Evolutionary conservation across 2,888 invertebrate genomes (phyloP), one percentile per base, ranked within the genome.

Genomic region (Lordiphosa andalusiaca): DNA sequence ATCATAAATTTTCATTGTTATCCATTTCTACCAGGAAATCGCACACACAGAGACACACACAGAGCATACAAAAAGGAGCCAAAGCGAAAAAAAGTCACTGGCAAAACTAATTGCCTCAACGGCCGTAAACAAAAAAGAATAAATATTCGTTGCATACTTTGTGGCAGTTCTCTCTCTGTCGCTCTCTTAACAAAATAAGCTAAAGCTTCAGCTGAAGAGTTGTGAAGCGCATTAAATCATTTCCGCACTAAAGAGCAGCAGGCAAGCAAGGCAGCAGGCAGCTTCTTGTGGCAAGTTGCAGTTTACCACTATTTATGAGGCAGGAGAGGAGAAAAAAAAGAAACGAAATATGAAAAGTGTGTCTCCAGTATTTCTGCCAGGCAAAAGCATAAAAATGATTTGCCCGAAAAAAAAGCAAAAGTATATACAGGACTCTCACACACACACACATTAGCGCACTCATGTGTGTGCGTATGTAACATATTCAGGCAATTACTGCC

Each of bases 201-300:
- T 46, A 51, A 63, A 42, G 44, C 42, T 44, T 25, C 13, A 63
- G 62, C 84, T 84, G 72, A 74, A 74, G 83, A 80, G 74, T 82
- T 82, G 72, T 70, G 64, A 75, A 83, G 80, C 80, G 77, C 80
- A 84, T 83, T 83, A 77, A 83, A 82, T 84, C 84, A 84, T 84
- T 82, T 77, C 82, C 80, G 75, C 82, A 69, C 76, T 82, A 74
- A 74, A 70, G 74, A 83, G 76, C 76, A 63, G 50, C 50, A 63
- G 39, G 30, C 38, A 52, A 50, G 35, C 41, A 23, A 23, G 56
- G 30, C 30, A 33, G 41, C 33, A 23, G 49, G 54, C 55, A 52
- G 59, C 63, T 73, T 71, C 76, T 71, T 71, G 71, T 59, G 69
- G 65, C 71, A 68, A 73, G 60, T 64, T 72, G 72, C 74, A 71